Conservation (phyloP, 1,140 invertebrate genomes). For the Panulirus ornatus region DNA sequence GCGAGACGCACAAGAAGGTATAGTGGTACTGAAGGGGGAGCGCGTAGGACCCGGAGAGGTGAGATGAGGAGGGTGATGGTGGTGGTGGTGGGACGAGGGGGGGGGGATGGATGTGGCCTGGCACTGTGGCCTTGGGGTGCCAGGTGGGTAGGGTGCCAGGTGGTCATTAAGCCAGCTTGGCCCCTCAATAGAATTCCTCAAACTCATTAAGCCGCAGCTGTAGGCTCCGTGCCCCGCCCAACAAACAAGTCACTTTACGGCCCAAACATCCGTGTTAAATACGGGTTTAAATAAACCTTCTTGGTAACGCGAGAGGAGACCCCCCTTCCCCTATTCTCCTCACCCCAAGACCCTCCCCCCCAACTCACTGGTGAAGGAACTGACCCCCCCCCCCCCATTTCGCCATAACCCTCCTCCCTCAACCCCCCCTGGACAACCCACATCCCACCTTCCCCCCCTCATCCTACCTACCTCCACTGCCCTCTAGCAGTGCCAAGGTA, state of each 20-base stretch:
- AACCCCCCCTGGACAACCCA: too few relatives aligned
- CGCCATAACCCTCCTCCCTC: too few relatives aligned
- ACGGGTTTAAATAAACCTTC: too few relatives aligned
- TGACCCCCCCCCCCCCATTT: too few relatives aligned
- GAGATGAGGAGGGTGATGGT: neutral
- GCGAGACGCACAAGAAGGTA: neutral
- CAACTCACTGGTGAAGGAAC: neutral
- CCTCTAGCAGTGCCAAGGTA: neutral
- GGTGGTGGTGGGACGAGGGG: neutral
- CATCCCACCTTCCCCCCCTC: too few relatives aligned
- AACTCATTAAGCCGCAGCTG: neutral
- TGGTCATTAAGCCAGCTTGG: neutral
- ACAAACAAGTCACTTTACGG: too few relatives aligned
- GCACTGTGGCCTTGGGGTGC: conserved; percentile 18
- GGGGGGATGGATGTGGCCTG: neutral
- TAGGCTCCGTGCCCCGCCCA: neutral
- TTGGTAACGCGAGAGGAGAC: too few relatives aligned
- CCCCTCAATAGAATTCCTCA: too few relatives aligned
- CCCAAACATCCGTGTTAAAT: too few relatives aligned
- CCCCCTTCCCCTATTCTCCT: neutral
- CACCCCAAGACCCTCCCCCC: neutral
- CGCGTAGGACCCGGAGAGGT: neutral
- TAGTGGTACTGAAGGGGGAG: too few relatives aligned
- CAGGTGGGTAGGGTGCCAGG: neutral
- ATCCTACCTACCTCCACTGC: neutral